phyloP scores from a whole-genome alignment of 2,888 invertebrate species.

The Taenaris catops region DNA sequence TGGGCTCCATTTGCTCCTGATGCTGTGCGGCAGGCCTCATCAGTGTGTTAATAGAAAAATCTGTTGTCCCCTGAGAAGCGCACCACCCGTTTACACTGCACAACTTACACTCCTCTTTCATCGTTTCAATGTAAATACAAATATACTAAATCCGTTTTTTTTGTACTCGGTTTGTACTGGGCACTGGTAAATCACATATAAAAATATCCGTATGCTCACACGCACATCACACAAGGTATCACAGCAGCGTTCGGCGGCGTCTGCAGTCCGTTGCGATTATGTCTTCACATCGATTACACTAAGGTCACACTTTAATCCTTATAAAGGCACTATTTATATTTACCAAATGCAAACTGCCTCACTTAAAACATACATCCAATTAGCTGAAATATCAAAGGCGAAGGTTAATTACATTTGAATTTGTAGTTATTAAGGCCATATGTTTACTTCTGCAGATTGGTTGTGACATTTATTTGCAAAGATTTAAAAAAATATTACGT shows the following conservation, averaged over 20 bases:
- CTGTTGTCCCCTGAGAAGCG: conserved; percentile 53
- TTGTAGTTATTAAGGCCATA: conserved; percentile 9
- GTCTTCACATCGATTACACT: conserved; percentile 12
- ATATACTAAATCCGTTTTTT: conserved; percentile 64
- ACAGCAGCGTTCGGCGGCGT: conserved; percentile 65
- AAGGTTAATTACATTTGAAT: conserved; percentile 17
- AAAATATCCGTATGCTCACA: conserved; percentile 72
- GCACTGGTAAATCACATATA: conserved; percentile 78
- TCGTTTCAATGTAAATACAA: conserved; percentile 54
- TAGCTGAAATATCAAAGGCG: conserved; percentile 14
- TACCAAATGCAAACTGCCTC: conserved; percentile 41
- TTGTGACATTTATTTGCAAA: conserved; percentile 1
- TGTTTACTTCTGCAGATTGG: conserved; percentile 5
- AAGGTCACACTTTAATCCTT: conserved; percentile 11
- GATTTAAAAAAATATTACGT: conserved; percentile 13
- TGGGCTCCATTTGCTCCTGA: conserved; percentile 54
- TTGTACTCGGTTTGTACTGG: conserved; percentile 80
- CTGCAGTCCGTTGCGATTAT: conserved; percentile 39
- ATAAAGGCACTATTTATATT: conserved; percentile 26
- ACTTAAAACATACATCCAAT: conserved; percentile 16
- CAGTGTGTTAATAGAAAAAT: conserved; percentile 72
- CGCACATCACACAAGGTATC: conserved; percentile 76
- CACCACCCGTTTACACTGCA: conserved; percentile 71
- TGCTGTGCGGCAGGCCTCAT: conserved; percentile 65
- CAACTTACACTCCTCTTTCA: conserved; percentile 77